Evolutionary conservation across 2,797 vertebrate species (phyloP), one percentile per base, ranked within the genome.

Genomic region (Channa striata): DNA sequence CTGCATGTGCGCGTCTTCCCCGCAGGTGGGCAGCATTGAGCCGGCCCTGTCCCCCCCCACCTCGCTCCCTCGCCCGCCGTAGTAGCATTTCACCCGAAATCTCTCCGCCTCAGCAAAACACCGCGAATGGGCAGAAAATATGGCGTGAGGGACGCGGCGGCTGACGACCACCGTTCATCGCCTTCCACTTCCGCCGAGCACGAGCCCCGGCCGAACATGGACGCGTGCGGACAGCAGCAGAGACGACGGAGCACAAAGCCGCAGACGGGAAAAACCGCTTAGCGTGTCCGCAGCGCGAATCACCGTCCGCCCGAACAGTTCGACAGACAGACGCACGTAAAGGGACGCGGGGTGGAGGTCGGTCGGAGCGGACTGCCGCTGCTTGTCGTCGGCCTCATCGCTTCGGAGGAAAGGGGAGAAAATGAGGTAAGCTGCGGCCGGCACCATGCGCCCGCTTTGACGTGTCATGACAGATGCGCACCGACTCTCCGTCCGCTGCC

Each of bases 391-490:
- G 23, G 72, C 78, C 72, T 86, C 74, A 66, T 74, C 77, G 72
- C 88, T 56, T 53, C 61, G 81, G 71, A 14, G 58, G 82, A 78
- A 77, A 77, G 86, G 79, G 75, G 68, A 67, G 79, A 93, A 87
- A 89, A 95, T 95, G 94, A 94, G 94, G 94, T 95, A 93, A 94
- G 94, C 82, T 37, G 75, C 75, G 73, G 68, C 64, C 70, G 52
- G 83, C 77, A 61, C 85, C 90, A 80, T 68, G 86, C 90, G 90
- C 87, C 89, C 76, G 10, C 72, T 82, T 77, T 79, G 83, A 86
- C 90, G 89, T 88, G 85, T 88, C 89, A 85, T 85, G 83, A 84
- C 87, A 84, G 85, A 89, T 85, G 84, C 80, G 76, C 87, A 72
- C 49, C 63, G 54, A 72, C 73, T n/a, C 74, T 49, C 69, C 21